Percentiles rank a stretch among this genome's conserved stretches.
Evolutionary conservation across 2,888 invertebrate species (phyloP).

Genomic region (Blastobasis lacticolella): DNA sequence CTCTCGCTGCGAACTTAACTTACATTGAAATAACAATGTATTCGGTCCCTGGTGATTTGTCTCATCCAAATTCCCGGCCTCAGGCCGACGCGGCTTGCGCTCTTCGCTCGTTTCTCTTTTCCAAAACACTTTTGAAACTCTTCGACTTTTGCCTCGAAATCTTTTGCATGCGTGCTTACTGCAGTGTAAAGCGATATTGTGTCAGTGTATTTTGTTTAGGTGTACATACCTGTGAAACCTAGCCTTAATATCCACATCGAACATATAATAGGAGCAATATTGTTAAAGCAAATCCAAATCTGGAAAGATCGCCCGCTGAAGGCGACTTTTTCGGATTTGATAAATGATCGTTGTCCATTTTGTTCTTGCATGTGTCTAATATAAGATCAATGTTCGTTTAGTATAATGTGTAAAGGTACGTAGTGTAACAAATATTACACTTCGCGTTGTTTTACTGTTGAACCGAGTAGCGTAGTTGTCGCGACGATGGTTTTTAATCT

Average conservation of each 20-base stretch:
- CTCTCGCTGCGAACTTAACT: slow-evolving; percentile 27
- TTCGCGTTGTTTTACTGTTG: slow-evolving; percentile 45
- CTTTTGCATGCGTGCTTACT: slow-evolving; percentile 71
- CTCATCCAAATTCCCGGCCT: slow-evolving; percentile 67
- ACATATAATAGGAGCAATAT: slow-evolving; percentile 56
- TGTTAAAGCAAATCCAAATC: slow-evolving; percentile 23
- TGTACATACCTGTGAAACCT: slow-evolving; percentile 60
- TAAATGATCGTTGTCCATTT: slow-evolving; percentile 34
- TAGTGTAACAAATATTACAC: slow-evolving; percentile 29
- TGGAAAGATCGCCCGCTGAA: slow-evolving; percentile 11
- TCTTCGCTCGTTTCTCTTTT: slow-evolving; percentile 28
- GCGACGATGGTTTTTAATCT: slow-evolving; percentile 33
- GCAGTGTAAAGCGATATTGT: slow-evolving; percentile 49
- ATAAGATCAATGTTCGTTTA: slow-evolving; percentile 63
- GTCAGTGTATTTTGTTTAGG: slow-evolving; percentile 58
- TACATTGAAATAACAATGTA: slow-evolving; percentile 74
- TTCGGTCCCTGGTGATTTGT: slow-evolving; percentile 47
- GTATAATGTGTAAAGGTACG: slow-evolving; percentile 45
- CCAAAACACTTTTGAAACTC: slow-evolving; percentile 10
- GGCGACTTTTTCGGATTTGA: slow-evolving; percentile 20
- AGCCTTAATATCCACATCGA: slow-evolving; percentile 73
- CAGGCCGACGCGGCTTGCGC: slow-evolving; percentile 26
- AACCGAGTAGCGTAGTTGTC: slow-evolving; percentile 40
- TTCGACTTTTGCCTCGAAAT: slow-evolving; percentile 61
- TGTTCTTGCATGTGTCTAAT: slow-evolving; percentile 61